Percentiles rank a stretch among this genome's conserved stretches.
phyloP scores from a whole-genome alignment of 2,888 invertebrate species.

The Oasisia sp. region DNA sequence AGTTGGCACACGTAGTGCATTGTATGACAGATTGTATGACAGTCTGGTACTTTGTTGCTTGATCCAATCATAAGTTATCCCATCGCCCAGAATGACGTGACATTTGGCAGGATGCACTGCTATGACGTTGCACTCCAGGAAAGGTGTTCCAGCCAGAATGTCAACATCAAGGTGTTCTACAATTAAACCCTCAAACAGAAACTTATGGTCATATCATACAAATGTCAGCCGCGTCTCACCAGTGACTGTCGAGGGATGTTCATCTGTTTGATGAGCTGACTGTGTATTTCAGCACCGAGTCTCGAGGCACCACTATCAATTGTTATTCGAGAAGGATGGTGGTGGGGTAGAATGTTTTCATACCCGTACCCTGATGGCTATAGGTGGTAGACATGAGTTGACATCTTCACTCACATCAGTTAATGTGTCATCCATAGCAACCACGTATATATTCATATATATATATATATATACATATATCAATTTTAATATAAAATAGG shows the following conservation, averaged over 20 bases:
- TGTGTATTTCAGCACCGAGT: slow-evolving; percentile 13
- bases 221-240: slow-evolving; percentile 21
- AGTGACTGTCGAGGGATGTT: background rate
- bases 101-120: slow-evolving; percentile 24
- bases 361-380: too few relatives aligned
- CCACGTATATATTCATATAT: too few relatives aligned
- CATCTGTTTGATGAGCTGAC: background rate
- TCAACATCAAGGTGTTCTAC: slow-evolving; percentile 33
- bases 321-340: slow-evolving; percentile 37
- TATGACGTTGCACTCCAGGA: slow-evolving; percentile 35
- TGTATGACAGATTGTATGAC: slow-evolving; percentile 24
- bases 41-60: background rate
- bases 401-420: too few relatives aligned
- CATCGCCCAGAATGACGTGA: background rate
- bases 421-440: too few relatives aligned
- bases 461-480: too few relatives aligned
- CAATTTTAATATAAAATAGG: too few relatives aligned
- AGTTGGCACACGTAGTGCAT: slow-evolving; percentile 21
- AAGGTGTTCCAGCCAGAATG: slow-evolving; percentile 34
- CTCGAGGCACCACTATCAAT: slow-evolving; percentile 35
- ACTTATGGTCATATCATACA: background rate
- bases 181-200: slow-evolving; percentile 31
- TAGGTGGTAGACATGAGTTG: too few relatives aligned
- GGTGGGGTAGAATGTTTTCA: slow-evolving; percentile 40
- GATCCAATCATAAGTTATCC: background rate